Evolutionary conservation across 2,113 vertebrate species (phyloP).

Genomic region (Salvelinus sp.): DNA sequence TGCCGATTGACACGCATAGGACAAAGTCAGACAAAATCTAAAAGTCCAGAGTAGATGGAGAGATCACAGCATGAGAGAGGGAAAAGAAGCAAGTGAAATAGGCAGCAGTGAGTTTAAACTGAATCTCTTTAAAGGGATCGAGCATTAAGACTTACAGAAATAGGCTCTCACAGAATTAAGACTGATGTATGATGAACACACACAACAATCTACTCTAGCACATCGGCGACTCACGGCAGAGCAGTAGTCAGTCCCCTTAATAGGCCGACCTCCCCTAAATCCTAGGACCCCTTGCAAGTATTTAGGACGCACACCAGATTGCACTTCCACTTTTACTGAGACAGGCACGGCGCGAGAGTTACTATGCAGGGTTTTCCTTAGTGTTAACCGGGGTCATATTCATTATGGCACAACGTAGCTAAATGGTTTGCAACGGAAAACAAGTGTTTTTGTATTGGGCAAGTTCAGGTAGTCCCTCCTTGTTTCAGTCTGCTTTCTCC

Average conservation of each 20-base stretch:
- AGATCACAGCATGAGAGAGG: neutral
- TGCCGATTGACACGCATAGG: neutral
- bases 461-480: neutral
- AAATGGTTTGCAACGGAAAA: neutral
- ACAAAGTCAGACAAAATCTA: neutral
- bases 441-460: neutral
- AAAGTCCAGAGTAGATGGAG: neutral
- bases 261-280: too few relatives aligned
- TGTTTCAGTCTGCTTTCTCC: neutral
- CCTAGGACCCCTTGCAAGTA: too few relatives aligned
- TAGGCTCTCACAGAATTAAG: neutral
- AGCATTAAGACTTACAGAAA: neutral
- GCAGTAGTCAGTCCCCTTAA: neutral
- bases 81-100: neutral
- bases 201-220: neutral
- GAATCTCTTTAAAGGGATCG: conserved; percentile 7
- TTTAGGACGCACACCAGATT: too few relatives aligned
- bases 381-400: neutral
- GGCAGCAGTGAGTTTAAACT: neutral
- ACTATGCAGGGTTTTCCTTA: neutral
- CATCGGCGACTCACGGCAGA: neutral
- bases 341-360: too few relatives aligned
- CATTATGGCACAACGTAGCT: neutral
- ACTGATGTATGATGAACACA: neutral
- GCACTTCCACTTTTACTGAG: neutral